phyloP scores from a whole-genome alignment of 2,888 invertebrate genomes.

The Alloscopus bannaensis region DNA sequence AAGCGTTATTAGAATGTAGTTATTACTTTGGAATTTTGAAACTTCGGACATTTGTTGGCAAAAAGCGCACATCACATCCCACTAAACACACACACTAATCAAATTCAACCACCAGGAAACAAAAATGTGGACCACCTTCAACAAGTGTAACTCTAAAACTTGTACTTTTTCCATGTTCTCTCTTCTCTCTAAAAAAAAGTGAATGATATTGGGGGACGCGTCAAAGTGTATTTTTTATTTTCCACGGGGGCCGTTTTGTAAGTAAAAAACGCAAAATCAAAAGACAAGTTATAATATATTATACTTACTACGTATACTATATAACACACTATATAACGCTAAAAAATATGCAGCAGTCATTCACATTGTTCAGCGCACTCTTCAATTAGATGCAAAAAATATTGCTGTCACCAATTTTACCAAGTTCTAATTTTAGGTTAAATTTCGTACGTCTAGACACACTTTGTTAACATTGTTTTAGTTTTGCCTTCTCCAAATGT shows the following conservation, averaged over 20 bases:
- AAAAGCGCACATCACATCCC: constrained; percentile 5
- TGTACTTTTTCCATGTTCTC: not conserved
- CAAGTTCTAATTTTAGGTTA: too few species aligned
- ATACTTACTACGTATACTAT: constrained; percentile 6
- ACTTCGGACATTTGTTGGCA: too few species aligned
- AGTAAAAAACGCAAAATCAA: constrained; percentile 56
- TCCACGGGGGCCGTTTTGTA: constrained; percentile 51
- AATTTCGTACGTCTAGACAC: too few species aligned
- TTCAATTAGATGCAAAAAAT: constrained; percentile 1
- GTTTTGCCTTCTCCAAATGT: too few species aligned
- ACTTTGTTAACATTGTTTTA: too few species aligned
- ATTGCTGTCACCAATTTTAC: too few species aligned
- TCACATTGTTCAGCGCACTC: constrained; percentile 42
- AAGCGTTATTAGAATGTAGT: too few species aligned
- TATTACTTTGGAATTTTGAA: too few species aligned
- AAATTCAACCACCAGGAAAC: not conserved
- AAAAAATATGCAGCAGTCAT: constrained; percentile 10
- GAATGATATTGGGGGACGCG: too few species aligned
- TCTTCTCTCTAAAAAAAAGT: constrained; percentile 19
- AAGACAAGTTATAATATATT: constrained; percentile 43
- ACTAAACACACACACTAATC: not conserved
- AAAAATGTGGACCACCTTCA: constrained; percentile 29
- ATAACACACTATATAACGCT: constrained; percentile 13
- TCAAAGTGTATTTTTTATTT: constrained; percentile 56
- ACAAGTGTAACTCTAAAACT: not conserved